These are phyloP conservation scores for Protodeltote pygarga DNA, from an alignment of 2,888 invertebrate species.

Conservation along the genomic window DNA sequence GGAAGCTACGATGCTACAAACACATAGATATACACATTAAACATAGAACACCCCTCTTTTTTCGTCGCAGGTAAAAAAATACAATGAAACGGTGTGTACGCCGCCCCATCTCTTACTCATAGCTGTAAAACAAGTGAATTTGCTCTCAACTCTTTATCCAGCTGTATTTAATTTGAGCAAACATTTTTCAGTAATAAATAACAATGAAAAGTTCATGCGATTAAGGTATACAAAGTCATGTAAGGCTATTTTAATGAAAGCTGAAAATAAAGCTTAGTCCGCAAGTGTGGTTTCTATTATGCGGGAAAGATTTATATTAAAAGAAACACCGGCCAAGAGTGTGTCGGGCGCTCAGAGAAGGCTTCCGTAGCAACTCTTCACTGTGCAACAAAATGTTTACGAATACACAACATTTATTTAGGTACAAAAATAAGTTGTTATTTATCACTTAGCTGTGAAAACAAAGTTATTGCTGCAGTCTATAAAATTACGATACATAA, in stretches of 20 bases:
- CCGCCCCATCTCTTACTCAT: slow-evolving; percentile 16
- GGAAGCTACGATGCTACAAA: no score
- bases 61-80: no score
- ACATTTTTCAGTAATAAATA: slow-evolving; percentile 5
- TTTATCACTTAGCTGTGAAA: no score
- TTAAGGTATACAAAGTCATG: slow-evolving; percentile 13
- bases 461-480: no score
- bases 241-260: slow-evolving; percentile 10
- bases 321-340: slow-evolving; percentile 2
- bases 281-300: slow-evolving; percentile 20
- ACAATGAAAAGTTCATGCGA: slow-evolving; percentile 11
- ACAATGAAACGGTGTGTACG: slow-evolving; percentile 25
- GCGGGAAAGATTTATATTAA: slow-evolving; percentile 13
- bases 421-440: no score
- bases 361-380: no score
- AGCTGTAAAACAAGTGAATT: slow-evolving; percentile 43
- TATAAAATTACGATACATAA: no score
- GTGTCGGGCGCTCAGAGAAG: no score
- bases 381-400: no score
- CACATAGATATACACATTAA: no score
- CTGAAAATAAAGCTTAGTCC: slow-evolving; percentile 15
- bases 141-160: slow-evolving; percentile 18
- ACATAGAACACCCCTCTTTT: no score
- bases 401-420: no score
- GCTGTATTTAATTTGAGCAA: slow-evolving; percentile 27